Conservation (phyloP, 2,888 invertebrate species). For the Trichopoda pennipes region DNA sequence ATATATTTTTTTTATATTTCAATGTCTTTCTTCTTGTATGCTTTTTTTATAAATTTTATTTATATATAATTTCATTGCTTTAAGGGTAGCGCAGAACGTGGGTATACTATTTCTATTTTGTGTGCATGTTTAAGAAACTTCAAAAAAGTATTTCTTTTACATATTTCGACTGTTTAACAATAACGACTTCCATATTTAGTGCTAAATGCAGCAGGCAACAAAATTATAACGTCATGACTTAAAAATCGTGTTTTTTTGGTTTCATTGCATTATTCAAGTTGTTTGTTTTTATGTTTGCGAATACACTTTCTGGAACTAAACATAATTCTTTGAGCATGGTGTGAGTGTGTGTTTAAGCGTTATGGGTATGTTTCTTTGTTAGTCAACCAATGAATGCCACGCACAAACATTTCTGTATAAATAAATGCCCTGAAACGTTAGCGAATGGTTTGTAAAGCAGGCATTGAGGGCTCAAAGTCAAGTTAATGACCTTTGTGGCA, state of each 20-base stretch:
- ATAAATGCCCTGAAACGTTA: conserved; percentile 16
- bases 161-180: background rate
- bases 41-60: too few species aligned
- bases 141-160: background rate
- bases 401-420: conserved; percentile 34
- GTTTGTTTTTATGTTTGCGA: conserved; percentile 9
- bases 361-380: conserved; percentile 1
- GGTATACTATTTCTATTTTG: too few species aligned
- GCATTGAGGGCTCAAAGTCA: conserved; percentile 60
- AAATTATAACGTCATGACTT: conserved; percentile 19
- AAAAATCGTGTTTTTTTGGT: background rate
- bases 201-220: conserved; percentile 5
- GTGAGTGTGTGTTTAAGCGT: background rate
- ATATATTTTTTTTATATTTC: too few species aligned
- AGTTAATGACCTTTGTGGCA: conserved; percentile 65
- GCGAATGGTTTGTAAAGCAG: conserved; percentile 25
- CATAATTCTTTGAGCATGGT: background rate
- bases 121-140: background rate
- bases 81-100: too few species aligned
- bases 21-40: too few species aligned
- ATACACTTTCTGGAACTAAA: conserved; percentile 23
- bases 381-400: conserved; percentile 29
- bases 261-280: background rate
- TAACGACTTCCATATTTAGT: background rate
- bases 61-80: too few species aligned